Base-by-base conservation (phyloP, 1,140 invertebrate species). In the Venustaconcha ellipsiformis region DNA sequence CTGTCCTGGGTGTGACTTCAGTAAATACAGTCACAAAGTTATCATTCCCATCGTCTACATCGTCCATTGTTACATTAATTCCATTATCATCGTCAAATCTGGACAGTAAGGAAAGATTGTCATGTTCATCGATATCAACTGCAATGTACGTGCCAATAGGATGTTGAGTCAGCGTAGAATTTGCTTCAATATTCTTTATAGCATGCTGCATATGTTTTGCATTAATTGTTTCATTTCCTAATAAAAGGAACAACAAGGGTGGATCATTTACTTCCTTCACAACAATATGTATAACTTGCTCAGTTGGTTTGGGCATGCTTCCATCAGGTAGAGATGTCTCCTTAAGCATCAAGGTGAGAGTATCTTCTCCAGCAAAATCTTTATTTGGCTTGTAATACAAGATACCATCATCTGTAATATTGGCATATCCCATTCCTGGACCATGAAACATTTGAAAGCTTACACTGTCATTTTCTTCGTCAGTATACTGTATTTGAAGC, bases 181-280 rank as follows among this genome's bases (percentile, higher is more conserved):
- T 48, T 48, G 37, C 6, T 48, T 48, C 37, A 48, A 48, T 48
- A 48, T 48, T 48, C 37, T 8, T 48, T 48, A 6, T 8, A 6
- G 6, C 37, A 48, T 48, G 37, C 37, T 48, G 37, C 37, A 48
- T 11, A 48, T 48, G 4, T 48, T 48, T 48, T 48, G 37, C 63
- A 26, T 18, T 23, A 23, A 64, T 26, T 23, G 63, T 64, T 64
- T 14, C 13, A 64, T 64, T 64, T 5, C 30, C 63, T 23, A 20
- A 26, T n/a, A 23, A n/a, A 23, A 64, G 30, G 20, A 64, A 23
- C 17, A 64, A 11, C 6, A 26, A 20, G 12, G 63, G 63, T 15
- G 63, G 20, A 64, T 64, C 63, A 64, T 64, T 64, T 23, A 64
- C 12, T 23, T 64, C 63, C 14, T 20, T 64, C 17, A 64, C 63